Evolutionary conservation across 2,797 vertebrate genomes (phyloP), one percentile per base, ranked within the genome.

Genomic region (Iguana delicatissima): DNA sequence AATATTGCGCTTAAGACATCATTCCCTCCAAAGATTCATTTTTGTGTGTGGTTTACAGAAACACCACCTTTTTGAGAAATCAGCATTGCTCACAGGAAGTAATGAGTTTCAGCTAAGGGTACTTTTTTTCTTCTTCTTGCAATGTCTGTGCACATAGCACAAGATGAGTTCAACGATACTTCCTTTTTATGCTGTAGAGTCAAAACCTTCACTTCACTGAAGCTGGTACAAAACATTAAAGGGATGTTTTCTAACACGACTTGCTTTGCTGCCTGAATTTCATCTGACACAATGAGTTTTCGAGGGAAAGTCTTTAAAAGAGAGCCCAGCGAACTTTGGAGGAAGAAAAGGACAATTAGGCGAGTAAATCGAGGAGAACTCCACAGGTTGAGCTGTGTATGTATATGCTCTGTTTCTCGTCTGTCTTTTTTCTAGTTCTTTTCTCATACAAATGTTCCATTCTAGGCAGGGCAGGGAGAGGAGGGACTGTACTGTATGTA

Each of bases 371-470:
- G 95, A 92, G 96, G 97, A 94, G 97, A 97, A 96, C 98, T 98
- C 96, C 97, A 95, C 93, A 98, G 97, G 85, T 95, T 99, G 93
- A 98, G 98, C 95, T 98, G 98, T 89, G 99, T 99, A 98, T 95
- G 99, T 99, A 98, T 98, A 89, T 84, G 1, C 26, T 55, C 73
- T 26, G 89, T 72, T 29, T 20, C 86, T 35, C 4, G 84, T 80
- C 10, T 32, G 87, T 87, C 91, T 94, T 89, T 26, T n/a, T 0
- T 81, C 85, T 92, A 64, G 46, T 89, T 81, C 32, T 82, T 67
- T 74, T 74, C 8, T 84, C 14, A 13, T 46, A 9, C 38, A 55
- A 20, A 29, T 90, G 57, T n/a, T 82, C 57, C 57, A 80, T 80
- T 0, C 0, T 80, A 32, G 42, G 29, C 3, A 13, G 74, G 46